These are phyloP conservation scores for Ganaspis brasiliensis DNA, from an alignment of 2,888 invertebrate genomes.

Conservation along the genomic window DNA sequence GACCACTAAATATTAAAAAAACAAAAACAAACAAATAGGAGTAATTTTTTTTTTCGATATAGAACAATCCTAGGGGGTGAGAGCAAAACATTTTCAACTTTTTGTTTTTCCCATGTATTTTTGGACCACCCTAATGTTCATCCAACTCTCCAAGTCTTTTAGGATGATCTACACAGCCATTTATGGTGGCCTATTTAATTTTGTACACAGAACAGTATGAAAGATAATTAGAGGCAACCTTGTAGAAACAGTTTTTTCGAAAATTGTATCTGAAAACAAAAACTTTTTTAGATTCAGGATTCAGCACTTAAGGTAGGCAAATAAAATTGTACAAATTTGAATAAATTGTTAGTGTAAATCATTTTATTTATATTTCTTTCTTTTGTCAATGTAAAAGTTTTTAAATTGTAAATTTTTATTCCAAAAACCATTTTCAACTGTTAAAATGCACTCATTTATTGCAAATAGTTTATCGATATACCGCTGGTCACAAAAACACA, in stretches of 20 bases:
- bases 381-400: no score
- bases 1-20: no score
- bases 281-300: constrained; percentile 84
- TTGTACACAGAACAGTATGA: constrained; percentile 86
- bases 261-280: constrained; percentile 83
- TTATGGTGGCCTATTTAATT: constrained; percentile 87
- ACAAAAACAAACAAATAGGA: no score
- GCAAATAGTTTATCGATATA: constrained; percentile 85
- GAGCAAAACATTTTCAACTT: no score
- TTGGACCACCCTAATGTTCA: no score
- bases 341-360: no score
- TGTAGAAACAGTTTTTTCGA: constrained; percentile 86
- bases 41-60: no score
- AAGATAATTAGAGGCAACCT: constrained; percentile 84
- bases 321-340: no score
- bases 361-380: not conserved
- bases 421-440: constrained; percentile 83
- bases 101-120: no score
- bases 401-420: constrained; percentile 47
- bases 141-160: constrained; percentile 81
- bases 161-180: constrained; percentile 77
- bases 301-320: constrained; percentile 84
- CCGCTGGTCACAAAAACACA: constrained; percentile 89
- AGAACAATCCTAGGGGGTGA: no score
- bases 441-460: constrained; percentile 83